Base-by-base conservation (phyloP, 2,888 invertebrate genomes). In the Orchesellides sinensis region DNA sequence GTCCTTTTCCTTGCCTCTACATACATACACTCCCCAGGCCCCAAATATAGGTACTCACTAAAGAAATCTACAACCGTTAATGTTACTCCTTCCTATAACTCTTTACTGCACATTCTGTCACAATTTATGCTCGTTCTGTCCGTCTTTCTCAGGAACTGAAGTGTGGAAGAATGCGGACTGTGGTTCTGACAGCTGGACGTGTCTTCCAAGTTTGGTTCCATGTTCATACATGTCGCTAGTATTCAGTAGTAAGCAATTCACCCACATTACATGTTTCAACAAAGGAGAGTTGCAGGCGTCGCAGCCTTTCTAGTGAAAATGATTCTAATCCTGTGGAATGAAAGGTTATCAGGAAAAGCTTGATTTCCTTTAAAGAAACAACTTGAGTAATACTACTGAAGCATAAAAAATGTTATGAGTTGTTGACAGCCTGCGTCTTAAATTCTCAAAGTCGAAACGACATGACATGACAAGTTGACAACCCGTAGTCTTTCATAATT, bases 381-480 rank as follows among this genome's bases (percentile, higher is more conserved):
- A 32, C 35, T 25, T 40, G 69, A 63, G 45, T 27, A 69, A 70
- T 61, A 49, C 35, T 45, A 78, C 45, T 78, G 69, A 70, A 70
- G 78, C 61, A 52, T 69, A 59, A 69, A n/a, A 59, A 69, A 78
- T 45, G 47, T 47, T 32, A 66, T 45, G 66, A 66, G 65, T 68
- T 77, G 69, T 52, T 69, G 78, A 69, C 78, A 78, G 49, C 61
- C 63, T 78, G 78, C 45, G 27, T 23, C 78, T 78, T 35, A 19
- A 49, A 45, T 45, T 40, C 32, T 8, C 8, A 69, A 69, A 63
- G 52, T 69, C 52, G 68, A 69, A 63, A 45, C 63, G 78, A 61
- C 78, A 49, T 77, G 40, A 78, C 69, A 78, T 78, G 78, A 63
- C 78, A 78, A 69, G 78, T 14, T 69, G 78, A 78, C 78, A 70